Percentiles rank a stretch among this genome's conserved stretches.
These are phyloP conservation scores for Macaca fascicularis DNA, from an alignment of 2,113 vertebrate genomes.

Conservation along the genomic window T2T-MFA8v1.1 NC_088380.1:165473501-165474000, in stretches of 20 bases:
- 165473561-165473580: neutral
- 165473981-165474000: neutral
- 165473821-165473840: neutral
- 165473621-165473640: neutral
- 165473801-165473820: neutral
- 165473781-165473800: neutral
- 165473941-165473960: slow-evolving; percentile 17
- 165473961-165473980: neutral
- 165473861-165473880: neutral
- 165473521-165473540: neutral
- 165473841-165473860: too few relatives aligned
- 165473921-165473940: neutral
- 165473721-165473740: neutral
- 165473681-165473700: neutral
- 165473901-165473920: neutral
- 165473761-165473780: neutral
- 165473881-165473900: neutral
- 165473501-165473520: neutral
- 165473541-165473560: neutral
- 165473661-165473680: neutral
- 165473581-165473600: neutral
- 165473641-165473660: neutral
- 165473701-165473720: neutral
- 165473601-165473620: neutral
- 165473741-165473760: neutral